Evolutionary conservation across 2,797 vertebrate species (phyloP).

Genomic region (Limnodromus scolopaceus): DNA sequence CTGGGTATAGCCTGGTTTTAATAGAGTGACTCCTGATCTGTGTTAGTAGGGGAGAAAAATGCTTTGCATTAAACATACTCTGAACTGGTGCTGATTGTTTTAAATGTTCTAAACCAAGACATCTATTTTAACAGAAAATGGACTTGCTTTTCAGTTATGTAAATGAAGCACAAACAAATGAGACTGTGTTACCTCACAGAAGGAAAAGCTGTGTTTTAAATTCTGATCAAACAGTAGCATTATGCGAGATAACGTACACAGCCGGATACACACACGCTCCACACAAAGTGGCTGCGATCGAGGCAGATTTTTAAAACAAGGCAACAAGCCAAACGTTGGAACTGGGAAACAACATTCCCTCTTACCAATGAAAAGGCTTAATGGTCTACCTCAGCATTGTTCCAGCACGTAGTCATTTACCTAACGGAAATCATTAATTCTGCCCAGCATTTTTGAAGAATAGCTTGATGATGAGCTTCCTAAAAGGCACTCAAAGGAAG

Average conservation of each 20-base stretch:
- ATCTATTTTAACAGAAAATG: constrained; percentile 12
- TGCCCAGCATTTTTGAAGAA: constrained; percentile 24
- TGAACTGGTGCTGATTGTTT: neutral
- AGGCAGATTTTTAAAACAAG: neutral
- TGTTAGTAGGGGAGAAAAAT: neutral
- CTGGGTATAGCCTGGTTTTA: neutral
- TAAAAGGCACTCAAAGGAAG: constrained; percentile 61
- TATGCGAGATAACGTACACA: neutral
- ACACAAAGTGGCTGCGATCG: neutral
- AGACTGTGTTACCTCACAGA: neutral
- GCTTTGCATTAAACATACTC: neutral
- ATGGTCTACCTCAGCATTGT: neutral
- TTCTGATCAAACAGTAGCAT: neutral
- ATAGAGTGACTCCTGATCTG: neutral
- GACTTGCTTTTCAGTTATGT: neutral
- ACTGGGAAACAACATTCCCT: neutral
- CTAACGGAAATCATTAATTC: constrained; percentile 62
- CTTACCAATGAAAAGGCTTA: neutral
- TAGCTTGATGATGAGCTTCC: constrained; percentile 34
- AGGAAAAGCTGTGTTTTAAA: constrained; percentile 34
- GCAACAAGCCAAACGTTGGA: neutral
- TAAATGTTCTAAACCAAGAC: neutral
- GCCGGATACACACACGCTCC: rapidly evolving
- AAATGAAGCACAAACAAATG: neutral
- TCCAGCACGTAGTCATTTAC: constrained; percentile 15